Conservation (phyloP, 2,888 invertebrate species). For the Trimorus sp. region DNA sequence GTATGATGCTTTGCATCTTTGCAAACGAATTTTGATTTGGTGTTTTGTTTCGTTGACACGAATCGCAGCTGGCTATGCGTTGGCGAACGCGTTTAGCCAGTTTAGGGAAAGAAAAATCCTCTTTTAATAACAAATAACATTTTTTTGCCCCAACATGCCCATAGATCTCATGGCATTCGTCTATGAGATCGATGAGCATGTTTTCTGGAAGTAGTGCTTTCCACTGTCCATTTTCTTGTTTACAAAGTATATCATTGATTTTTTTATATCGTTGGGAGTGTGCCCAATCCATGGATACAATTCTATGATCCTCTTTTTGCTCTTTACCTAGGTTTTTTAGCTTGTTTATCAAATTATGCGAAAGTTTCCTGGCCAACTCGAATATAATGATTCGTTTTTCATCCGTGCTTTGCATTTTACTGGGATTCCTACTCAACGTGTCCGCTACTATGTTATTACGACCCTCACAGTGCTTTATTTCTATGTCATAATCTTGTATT, state of each 20-base stretch:
- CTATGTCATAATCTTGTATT: slow-evolving; percentile 69
- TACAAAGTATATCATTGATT: background rate
- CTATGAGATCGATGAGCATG: background rate
- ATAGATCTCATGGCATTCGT: background rate
- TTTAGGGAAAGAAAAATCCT: slow-evolving; percentile 14
- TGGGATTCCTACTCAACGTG: background rate
- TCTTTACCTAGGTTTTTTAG: background rate
- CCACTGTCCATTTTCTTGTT: no score
- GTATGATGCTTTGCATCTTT: background rate
- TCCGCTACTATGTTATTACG: slow-evolving; percentile 69
- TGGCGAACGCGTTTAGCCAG: no score
- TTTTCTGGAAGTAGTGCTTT: no score
- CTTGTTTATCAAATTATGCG: background rate
- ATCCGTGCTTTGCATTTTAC: background rate
- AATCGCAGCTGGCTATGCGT: slow-evolving; percentile 1
- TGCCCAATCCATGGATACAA: background rate
- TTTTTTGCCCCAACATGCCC: background rate
- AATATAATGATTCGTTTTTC: background rate
- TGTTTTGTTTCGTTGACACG: slow-evolving; percentile 8
- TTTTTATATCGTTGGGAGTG: background rate
- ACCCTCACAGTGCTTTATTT: slow-evolving; percentile 67
- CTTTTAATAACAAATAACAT: background rate
- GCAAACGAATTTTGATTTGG: background rate
- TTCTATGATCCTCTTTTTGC: background rate
- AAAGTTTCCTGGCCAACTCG: background rate